These are phyloP conservation scores for Nephrotoma guestfalica DNA, from an alignment of 2,888 invertebrate genomes.

Conservation along the genomic window DNA sequence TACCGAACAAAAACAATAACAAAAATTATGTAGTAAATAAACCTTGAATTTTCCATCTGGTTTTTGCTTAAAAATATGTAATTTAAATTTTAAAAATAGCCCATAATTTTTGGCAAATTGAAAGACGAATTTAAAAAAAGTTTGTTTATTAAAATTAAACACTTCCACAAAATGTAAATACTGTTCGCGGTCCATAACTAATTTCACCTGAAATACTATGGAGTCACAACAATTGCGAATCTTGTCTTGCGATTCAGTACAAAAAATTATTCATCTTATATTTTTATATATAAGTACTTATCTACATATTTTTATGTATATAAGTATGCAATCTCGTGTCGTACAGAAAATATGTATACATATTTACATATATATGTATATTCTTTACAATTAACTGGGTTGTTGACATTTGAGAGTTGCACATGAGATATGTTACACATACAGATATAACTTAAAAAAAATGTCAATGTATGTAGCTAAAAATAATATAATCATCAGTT, in stretches of 20 bases:
- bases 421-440: not conserved
- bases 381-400: not conserved
- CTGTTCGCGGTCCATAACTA: not conserved
- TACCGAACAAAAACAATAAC: not conserved
- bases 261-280: not conserved
- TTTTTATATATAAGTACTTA: not conserved
- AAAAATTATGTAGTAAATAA: not conserved
- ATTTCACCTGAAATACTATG: not conserved
- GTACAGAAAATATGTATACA: not conserved
- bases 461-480: not conserved
- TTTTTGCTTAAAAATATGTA: not conserved
- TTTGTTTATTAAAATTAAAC: not conserved
- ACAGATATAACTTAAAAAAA: not conserved
- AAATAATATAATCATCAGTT: not conserved
- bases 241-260: not conserved
- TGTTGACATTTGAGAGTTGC: not conserved
- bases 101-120: not conserved
- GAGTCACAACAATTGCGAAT: not conserved
- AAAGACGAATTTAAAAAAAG: not conserved
- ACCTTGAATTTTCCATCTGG: not conserved
- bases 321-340: not conserved
- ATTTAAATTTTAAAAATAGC: not conserved
- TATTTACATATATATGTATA: not conserved
- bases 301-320: not conserved
- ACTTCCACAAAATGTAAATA: not conserved